Base-by-base conservation (phyloP, 2,888 invertebrate species). In the Taphrorychus bicolor region DNA sequence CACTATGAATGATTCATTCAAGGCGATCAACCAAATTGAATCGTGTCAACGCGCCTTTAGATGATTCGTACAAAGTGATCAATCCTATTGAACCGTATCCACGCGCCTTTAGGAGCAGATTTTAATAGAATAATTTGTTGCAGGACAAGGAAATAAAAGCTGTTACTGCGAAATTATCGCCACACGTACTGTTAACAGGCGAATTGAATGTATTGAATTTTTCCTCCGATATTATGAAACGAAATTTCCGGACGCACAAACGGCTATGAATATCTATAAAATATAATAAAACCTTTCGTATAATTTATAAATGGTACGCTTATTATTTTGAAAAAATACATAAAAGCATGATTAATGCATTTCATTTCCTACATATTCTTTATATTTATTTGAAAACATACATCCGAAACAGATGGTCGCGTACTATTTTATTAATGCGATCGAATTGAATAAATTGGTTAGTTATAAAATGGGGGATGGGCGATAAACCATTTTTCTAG, bases 381-480 rank as follows among this genome's bases (percentile, higher is more conserved):
- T 22, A 2, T 51, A 16, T 18, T 19, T 51, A 16, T 51, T 19
- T 32, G 32, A 32, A 32, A 32, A 32, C 32, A 32, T 14, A 51
- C 51, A 51, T 51, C 51, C 18, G 21, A 51, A 19, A 53, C 53
- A 24, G 53, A 53, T 24, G 22, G 24, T 21, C n/a, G 11, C 19
- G n/a, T 51, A 11, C 18, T 51, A 21, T 51, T 42, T 57, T 57
- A 42, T 57, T 57, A 57, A 57, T 57, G 42, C 17, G 57, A 57
- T 57, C 21, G 57, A 57, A 57, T 57, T 41, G 57, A 57, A 57
- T 57, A 57, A 45, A 57, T 42, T 57, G 45, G 54, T 54, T 32
- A 54, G 54, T 14, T 40, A n/a, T n/a, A 24, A 54, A 54, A 14
- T 54, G 54, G 18, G 14, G 9, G n/a, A n/a, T n/a, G n/a, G 40